A percentile compares a stretch with the other conserved stretches of the same genome.
Conservation (phyloP, 2,888 invertebrate species). For the Branchinecta sandiegonensis region DNA sequence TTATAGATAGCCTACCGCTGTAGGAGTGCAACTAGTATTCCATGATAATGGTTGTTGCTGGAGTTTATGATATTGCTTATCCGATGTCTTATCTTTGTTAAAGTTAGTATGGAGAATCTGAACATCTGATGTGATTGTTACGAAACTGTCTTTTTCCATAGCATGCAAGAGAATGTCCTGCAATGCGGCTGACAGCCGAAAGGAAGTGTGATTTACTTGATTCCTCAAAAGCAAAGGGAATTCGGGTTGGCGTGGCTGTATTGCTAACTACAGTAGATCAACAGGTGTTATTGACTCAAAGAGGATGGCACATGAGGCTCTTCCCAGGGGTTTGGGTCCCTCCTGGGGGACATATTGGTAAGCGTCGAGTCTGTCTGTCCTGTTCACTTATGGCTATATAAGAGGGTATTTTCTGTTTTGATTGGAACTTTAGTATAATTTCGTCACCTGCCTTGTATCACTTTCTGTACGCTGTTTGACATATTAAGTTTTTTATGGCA, state of each 20-base stretch:
- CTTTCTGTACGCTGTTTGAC: too few relatives aligned
- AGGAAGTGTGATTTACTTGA: slow-evolving; percentile 15
- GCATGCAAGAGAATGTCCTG: slow-evolving; percentile 28
- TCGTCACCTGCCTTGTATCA: too few relatives aligned
- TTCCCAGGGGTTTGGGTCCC: slow-evolving; percentile 39
- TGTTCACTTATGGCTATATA: too few relatives aligned
- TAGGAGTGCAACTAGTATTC: too few relatives aligned
- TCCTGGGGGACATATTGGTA: slow-evolving; percentile 36
- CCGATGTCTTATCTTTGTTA: too few relatives aligned
- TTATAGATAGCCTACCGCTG: too few relatives aligned
- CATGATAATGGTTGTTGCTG: too few relatives aligned
- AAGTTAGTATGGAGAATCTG: too few relatives aligned
- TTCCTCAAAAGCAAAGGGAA: slow-evolving; percentile 24
- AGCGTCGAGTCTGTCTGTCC: neutral
- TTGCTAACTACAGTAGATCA: slow-evolving; percentile 35
- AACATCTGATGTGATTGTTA: neutral
- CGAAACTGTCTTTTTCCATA: neutral
- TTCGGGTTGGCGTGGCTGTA: slow-evolving; percentile 33
- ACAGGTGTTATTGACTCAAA: slow-evolving; percentile 35
- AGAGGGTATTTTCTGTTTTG: too few relatives aligned
- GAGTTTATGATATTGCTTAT: too few relatives aligned
- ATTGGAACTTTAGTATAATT: too few relatives aligned
- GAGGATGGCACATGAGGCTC: slow-evolving; percentile 34
- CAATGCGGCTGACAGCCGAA: slow-evolving; percentile 23
- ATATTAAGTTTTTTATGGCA: too few relatives aligned